Percentiles rank a stretch among this genome's conserved stretches.
These are phyloP conservation scores for Polyploca ridens DNA, from an alignment of 2,888 invertebrate species.

Conservation along the genomic window DNA sequence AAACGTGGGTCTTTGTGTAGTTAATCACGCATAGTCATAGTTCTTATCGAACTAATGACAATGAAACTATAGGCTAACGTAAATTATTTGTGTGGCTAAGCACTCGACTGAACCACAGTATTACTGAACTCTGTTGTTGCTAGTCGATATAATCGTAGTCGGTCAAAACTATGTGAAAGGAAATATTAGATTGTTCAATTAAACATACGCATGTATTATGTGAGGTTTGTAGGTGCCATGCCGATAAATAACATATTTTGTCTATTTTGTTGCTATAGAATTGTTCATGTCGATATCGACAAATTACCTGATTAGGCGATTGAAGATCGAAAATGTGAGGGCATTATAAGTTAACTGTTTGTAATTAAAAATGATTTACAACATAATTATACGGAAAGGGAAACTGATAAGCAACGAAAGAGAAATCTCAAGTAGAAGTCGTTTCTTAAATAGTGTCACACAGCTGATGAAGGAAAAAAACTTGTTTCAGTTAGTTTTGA, in stretches of 20 bases:
- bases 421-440: conserved; percentile 24
- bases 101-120: neutral
- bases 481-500: conserved; percentile 32
- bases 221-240: neutral
- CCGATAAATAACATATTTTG: no score
- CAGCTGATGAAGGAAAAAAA: conserved; percentile 38
- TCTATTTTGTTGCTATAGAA: no score
- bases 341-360: no score
- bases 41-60: conserved; percentile 3
- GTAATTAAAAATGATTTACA: conserved; percentile 2
- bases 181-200: no score
- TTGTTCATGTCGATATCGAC: neutral
- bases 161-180: neutral
- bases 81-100: neutral
- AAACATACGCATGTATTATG: no score
- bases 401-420: conserved; percentile 13
- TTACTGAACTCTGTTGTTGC: neutral
- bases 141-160: neutral
- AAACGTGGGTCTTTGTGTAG: neutral
- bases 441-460: conserved; percentile 33
- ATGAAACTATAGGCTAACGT: neutral
- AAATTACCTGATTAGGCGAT: no score
- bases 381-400: conserved; percentile 6
- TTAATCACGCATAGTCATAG: conserved; percentile 1
- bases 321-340: no score